Conservation (phyloP, 2,113 vertebrate species). For the Ceyx cyanopectus region DNA sequence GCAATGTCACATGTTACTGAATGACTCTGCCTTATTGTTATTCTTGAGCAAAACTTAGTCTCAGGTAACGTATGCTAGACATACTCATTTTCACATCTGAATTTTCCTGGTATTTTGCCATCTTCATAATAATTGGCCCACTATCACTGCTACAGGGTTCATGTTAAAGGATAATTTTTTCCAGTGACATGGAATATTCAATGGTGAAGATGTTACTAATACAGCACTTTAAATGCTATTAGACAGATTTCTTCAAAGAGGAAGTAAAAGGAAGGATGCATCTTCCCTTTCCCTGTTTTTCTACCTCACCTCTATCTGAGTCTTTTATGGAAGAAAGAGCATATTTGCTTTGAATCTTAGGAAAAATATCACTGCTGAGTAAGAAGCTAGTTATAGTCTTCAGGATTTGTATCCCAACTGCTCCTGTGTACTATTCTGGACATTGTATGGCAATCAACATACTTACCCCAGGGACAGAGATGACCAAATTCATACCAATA, state of each 20-base stretch:
- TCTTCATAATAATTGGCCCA: conserved; percentile 10
- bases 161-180: conserved; percentile 19
- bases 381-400: background rate
- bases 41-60: conserved; percentile 30
- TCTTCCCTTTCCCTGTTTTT: background rate
- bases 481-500: background rate
- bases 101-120: conserved; percentile 39
- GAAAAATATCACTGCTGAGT: background rate
- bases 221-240: background rate
- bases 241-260: conserved; percentile 13
- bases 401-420: background rate
- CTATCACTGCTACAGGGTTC: background rate
- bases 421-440: background rate
- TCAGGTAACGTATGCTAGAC: conserved; percentile 17
- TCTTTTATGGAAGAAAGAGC: background rate
- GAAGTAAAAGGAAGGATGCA: background rate
- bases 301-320: background rate
- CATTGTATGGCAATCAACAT: background rate
- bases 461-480: background rate
- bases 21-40: conserved; percentile 27
- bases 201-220: conserved; percentile 7
- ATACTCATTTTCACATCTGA: conserved; percentile 15
- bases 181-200: background rate
- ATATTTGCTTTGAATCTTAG: background rate
- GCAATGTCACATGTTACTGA: conserved; percentile 27